Evolutionary conservation across 2,797 vertebrate genomes (phyloP), one percentile per base, ranked within the genome.

Genomic region (Trachurus trachurus): DNA sequence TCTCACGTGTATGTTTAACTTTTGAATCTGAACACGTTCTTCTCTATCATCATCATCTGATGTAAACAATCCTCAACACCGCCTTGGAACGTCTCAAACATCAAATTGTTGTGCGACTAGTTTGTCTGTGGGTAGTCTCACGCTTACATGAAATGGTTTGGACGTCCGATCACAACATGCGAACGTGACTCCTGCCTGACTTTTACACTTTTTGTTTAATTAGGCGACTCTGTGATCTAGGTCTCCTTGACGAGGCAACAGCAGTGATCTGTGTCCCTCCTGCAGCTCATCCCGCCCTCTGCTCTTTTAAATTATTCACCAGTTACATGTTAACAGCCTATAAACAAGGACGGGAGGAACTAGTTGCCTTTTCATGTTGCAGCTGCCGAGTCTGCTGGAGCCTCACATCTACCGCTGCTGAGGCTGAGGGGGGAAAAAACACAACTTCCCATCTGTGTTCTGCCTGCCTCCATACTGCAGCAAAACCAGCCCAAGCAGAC

Each of bases 381-480:
- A 72, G 52, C 73, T 84, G 73, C 79, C 68, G 65, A 78, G 60
- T 71, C 65, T 65, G 59, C 66, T 69, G 49, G 50, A 65, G 76
- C 45, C 58, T 72, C 44, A 74, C 68, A 57, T 60, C 40, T 70
- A 52, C 68, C 50, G 73, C 66, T 79, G 52, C 66, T 74, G 66
- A 29, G 9, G 52, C 66, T 74, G 66, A 29, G 9, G 34, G 54
- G 42, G 16, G 64, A 29, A 19, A 21, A 53, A 5, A n/a, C 63
- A 53, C 22, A 76, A 74, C 77, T 80, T 90, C 76, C 85, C 88
- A 72, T 88, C 85, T 80, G 67, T 70, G 45, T 34, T 37, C 72
- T 84, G 71, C 73, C 83, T 85, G 82, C 66, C 31, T 81, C 74
- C 77, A 57, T 78, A 90, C 91, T 93, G 92, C 92, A 93, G 91